These are phyloP conservation scores for Argyrosomus regius DNA, from an alignment of 2,797 vertebrate genomes.

Conservation along the genomic window DNA sequence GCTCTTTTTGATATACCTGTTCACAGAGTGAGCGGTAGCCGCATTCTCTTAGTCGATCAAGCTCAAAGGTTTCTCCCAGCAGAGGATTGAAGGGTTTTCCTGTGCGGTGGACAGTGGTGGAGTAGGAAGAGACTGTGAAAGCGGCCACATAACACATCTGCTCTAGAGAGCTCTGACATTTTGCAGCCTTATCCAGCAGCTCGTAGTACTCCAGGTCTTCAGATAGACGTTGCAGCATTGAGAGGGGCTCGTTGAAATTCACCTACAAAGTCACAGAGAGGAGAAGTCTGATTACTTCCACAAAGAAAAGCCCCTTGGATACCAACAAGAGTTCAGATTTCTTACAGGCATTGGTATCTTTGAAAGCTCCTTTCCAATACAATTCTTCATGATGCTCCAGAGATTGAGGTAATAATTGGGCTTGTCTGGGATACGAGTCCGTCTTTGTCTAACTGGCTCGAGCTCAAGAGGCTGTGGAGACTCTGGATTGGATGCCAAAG, in stretches of 20 bases:
- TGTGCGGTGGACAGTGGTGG: conserved; percentile 95
- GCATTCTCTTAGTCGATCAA: conserved; percentile 91
- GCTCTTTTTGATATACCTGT: conserved; percentile 83
- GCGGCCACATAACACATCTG: conserved; percentile 96
- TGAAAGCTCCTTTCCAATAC: conserved; percentile 96
- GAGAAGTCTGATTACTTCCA: not conserved
- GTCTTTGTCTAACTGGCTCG: conserved; percentile 89
- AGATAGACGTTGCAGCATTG: conserved; percentile 96
- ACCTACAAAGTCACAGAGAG: conserved; percentile 83
- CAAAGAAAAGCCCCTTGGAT: not conserved
- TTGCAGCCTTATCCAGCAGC: conserved; percentile 92
- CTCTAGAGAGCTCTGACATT: conserved; percentile 92
- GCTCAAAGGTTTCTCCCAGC: conserved; percentile 95
- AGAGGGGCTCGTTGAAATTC: conserved; percentile 97
- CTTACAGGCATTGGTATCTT: conserved; percentile 98
- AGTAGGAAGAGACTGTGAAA: conserved; percentile 97
- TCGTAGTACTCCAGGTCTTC: conserved; percentile 97
- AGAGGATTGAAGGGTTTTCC: conserved; percentile 98
- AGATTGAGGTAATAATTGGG: conserved; percentile 97
- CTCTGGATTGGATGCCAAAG: conserved; percentile 85
- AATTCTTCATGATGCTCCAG: conserved; percentile 99
- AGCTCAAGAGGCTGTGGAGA: conserved; percentile 85
- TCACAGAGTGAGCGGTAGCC: conserved; percentile 96
- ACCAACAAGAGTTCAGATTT: not conserved
- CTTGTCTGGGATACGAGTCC: conserved; percentile 93